phyloP scores from a whole-genome alignment of 2,113 vertebrate species.

The Eira barbara region DNA sequence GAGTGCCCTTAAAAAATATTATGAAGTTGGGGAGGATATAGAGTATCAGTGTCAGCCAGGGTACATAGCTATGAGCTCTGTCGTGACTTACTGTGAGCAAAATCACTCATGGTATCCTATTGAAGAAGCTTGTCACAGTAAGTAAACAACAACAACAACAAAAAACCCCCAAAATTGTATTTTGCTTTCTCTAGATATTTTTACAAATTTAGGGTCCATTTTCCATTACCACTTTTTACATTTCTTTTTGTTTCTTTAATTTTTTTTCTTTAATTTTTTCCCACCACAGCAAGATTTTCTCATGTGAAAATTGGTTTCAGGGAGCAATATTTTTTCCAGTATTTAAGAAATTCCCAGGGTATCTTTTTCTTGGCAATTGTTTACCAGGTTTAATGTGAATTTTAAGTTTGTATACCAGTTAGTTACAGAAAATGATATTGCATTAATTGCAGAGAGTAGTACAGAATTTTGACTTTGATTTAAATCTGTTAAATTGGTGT shows the following conservation, averaged over 20 bases:
- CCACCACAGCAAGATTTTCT: not conserved
- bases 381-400: not conserved
- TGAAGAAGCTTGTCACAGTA: slow-evolving; percentile 30
- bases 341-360: not conserved
- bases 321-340: not conserved
- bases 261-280: not conserved
- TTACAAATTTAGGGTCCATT: not conserved
- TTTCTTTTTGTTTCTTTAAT: no score
- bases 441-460: not conserved
- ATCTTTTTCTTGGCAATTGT: not conserved
- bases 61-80: accelerated
- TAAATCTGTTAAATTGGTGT: not conserved
- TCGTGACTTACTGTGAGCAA: not conserved
- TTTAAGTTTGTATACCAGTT: not conserved
- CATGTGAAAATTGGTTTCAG: not conserved
- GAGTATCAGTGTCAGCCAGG: not conserved
- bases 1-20: not conserved
- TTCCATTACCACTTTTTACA: not conserved
- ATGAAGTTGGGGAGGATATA: not conserved
- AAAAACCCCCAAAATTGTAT: not conserved
- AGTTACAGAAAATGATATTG: not conserved
- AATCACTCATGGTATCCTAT: slow-evolving; percentile 43
- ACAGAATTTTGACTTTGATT: slow-evolving; percentile 26
- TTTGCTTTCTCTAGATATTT: not conserved
- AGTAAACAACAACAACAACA: not conserved